A percentile compares a stretch with the other conserved stretches of the same genome.
These are phyloP conservation scores for Tupaia tana DNA, from an alignment of 2,113 vertebrate species.

Conservation along the genomic window DNA sequence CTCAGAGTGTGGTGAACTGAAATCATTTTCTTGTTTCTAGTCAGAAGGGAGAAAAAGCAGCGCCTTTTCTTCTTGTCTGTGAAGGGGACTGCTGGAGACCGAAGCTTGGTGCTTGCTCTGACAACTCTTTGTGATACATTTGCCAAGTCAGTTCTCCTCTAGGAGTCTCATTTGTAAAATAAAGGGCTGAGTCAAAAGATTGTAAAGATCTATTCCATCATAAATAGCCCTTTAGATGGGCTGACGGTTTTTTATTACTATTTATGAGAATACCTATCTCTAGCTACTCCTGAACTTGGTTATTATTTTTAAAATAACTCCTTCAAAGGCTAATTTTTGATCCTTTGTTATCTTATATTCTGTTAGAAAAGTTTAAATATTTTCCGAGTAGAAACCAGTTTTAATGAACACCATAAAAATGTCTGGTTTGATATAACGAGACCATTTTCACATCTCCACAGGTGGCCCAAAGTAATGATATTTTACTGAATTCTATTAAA, in stretches of 20 bases:
- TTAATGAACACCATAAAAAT: constrained; percentile 48
- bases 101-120: background rate
- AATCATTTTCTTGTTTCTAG: constrained; percentile 34
- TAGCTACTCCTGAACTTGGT: constrained; percentile 12
- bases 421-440: constrained; percentile 7
- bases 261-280: background rate
- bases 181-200: background rate
- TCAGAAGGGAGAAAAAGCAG: background rate
- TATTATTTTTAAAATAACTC: constrained; percentile 51
- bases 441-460: constrained; percentile 19
- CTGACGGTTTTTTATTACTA: constrained; percentile 19
- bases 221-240: background rate
- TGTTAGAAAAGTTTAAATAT: constrained; percentile 46
- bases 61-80: background rate
- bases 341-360: constrained; percentile 21
- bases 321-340: constrained; percentile 8
- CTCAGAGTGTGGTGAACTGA: background rate
- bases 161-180: background rate
- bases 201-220: background rate
- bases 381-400: background rate
- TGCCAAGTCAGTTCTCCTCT: background rate
- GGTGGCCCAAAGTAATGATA: background rate
- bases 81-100: background rate
- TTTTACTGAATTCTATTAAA: constrained; percentile 41
- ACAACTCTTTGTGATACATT: background rate